Conservation (phyloP, 2,797 vertebrate genomes). For the Intellagama lesueurii region DNA sequence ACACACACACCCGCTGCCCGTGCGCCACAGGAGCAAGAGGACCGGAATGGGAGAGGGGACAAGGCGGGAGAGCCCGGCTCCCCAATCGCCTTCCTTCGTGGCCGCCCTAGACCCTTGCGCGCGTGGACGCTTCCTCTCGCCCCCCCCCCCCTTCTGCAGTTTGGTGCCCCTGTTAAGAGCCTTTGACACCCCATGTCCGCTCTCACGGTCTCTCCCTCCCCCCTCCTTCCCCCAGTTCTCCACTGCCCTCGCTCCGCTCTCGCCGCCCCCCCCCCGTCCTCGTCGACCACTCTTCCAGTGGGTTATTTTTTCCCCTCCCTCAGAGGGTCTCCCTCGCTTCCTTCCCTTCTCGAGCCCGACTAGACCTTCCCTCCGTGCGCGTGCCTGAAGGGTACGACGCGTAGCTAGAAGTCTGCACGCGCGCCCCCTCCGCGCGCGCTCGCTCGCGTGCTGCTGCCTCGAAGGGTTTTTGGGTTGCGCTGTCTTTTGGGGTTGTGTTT, state of each 20-base stretch:
- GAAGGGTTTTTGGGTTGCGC: background rate
- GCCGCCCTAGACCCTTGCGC: background rate
- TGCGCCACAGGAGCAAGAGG: background rate
- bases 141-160: constrained; percentile 31
- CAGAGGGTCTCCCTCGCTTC: background rate
- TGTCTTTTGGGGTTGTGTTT: background rate
- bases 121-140: too few species aligned
- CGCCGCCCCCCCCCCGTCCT: background rate
- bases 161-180: background rate
- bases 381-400: too few species aligned
- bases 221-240: background rate
- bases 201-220: background rate
- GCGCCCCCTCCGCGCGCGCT: background rate
- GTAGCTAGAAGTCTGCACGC: too few species aligned
- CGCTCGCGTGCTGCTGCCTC: background rate
- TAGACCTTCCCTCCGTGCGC: too few species aligned
- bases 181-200: background rate
- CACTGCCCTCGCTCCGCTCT: background rate
- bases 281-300: background rate
- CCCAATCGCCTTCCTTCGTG: too few species aligned
- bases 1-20: constrained; percentile 70
- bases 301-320: background rate
- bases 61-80: background rate
- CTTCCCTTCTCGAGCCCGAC: too few species aligned
- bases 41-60: too few species aligned